A percentile compares a stretch with the other conserved stretches of the same genome.
Conservation (phyloP, 2,888 invertebrate genomes). For the Erpobdella octoculata region DNA sequence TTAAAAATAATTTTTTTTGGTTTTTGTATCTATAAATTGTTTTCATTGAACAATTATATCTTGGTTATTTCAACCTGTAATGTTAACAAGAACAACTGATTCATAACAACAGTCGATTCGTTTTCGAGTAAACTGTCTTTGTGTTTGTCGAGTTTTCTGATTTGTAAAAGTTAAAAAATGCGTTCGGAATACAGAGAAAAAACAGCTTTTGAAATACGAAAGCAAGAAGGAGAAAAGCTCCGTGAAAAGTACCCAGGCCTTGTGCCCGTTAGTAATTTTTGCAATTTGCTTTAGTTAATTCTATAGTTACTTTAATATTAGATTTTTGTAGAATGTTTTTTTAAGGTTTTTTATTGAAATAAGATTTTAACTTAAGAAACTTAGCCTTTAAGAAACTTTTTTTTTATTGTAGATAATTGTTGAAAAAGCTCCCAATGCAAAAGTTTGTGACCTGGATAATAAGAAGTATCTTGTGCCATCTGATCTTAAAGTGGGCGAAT, state of each 20-base stretch:
- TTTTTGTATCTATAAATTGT: no score
- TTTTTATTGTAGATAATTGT: slow-evolving; percentile 70
- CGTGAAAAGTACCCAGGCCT: slow-evolving; percentile 86
- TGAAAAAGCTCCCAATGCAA: slow-evolving; percentile 88
- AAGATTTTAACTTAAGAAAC: neutral
- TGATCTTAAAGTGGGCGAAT: slow-evolving; percentile 90
- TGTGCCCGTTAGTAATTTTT: slow-evolving; percentile 68
- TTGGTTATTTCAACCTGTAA: no score
- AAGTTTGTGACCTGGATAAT: slow-evolving; percentile 88
- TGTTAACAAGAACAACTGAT: no score
- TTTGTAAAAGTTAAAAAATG: slow-evolving; percentile 57
- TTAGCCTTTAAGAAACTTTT: slow-evolving; percentile 19
- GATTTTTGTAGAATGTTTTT: no score
- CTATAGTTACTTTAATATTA: no score
- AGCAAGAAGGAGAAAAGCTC: slow-evolving; percentile 69
- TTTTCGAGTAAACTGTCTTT: no score
- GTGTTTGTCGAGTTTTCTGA: neutral
- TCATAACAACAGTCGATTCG: no score
- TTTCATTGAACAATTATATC: no score
- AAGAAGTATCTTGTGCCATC: slow-evolving; percentile 93
- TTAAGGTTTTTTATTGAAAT: neutral
- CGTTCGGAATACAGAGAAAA: slow-evolving; percentile 95
- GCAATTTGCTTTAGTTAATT: slow-evolving; percentile 20
- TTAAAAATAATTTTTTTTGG: no score
- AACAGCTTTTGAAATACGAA: slow-evolving; percentile 87